Conservation (phyloP, 1,140 invertebrate genomes). For the Heliconius eleuchia region DNA sequence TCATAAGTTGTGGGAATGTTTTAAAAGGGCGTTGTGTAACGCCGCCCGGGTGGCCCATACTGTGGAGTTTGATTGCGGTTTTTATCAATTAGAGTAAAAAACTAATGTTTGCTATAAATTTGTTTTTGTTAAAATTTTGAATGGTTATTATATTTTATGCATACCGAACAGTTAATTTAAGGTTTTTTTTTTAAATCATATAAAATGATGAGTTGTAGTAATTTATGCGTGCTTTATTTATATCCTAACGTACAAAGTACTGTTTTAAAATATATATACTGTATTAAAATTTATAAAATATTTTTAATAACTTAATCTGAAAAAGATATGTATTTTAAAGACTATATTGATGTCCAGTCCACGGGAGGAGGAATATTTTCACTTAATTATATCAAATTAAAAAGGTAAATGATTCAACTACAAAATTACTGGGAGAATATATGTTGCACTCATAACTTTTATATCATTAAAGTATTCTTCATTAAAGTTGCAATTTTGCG, state of each 20-base stretch:
- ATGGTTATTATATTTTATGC: neutral
- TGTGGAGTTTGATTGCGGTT: constrained; percentile 15
- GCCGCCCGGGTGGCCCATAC: constrained; percentile 28
- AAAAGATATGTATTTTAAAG: too few relatives aligned
- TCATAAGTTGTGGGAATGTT: constrained; percentile 39
- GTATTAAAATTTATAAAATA: too few relatives aligned
- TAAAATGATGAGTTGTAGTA: too few relatives aligned
- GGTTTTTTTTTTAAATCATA: too few relatives aligned
- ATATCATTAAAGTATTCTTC: constrained; percentile 7
- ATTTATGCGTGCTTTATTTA: too few relatives aligned
- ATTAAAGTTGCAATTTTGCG: neutral
- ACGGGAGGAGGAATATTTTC: neutral
- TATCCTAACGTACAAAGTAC: too few relatives aligned
- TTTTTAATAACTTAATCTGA: too few relatives aligned
- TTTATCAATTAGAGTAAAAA: neutral
- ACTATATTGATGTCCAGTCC: too few relatives aligned
- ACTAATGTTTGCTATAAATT: neutral
- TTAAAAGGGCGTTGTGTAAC: constrained; percentile 27
- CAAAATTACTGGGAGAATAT: neutral
- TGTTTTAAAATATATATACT: too few relatives aligned
- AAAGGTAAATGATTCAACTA: neutral
- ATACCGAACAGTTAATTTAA: neutral
- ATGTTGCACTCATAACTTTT: neutral
- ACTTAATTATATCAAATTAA: neutral
- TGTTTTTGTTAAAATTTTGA: neutral